Base-by-base conservation (phyloP, 2,113 vertebrate species). In the Anguilla japonica region DNA sequence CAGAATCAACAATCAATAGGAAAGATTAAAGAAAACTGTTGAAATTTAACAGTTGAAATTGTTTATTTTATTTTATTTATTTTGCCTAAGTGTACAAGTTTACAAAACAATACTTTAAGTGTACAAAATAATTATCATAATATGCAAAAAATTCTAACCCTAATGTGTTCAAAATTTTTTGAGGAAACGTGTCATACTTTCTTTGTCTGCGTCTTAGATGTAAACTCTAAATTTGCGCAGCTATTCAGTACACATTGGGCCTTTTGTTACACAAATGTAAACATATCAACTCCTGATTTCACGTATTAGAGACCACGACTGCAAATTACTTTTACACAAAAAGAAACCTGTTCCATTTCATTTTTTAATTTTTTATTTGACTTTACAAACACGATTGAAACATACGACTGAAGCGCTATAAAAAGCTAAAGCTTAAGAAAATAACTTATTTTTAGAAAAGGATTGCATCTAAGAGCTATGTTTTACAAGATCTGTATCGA, bases 341-440 rank as follows among this genome's bases (percentile, higher is more conserved):
- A n/a, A 87, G 41, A 40, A 83, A 75, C 87, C 85, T 80, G 86
- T 88, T 87, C 87, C 63, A 84, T 87, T 87, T 34, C 18, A 85
- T 90, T 91, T 90, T 91, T 89, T 87, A 88, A 87, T 91, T 93
- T 92, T 96, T 97, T 97, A 94, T 97, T 98, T 96, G 95, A 97
- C 97, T 96, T 97, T 97, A 96, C 97, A 97, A 96, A 97, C 96
- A 97, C 96, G 96, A 96, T 97, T 94, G 94, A 98, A 96, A 97
- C 97, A 96, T 96, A 96, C 97, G 95, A 96, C 96, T 18, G 95
- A 96, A 97, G 96, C 96, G 95, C 95, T 96, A 96, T 92, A 89
- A 97, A 97, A 97, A 96, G 96, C 96, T 96, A 97, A 96, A 93
- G 94, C 95, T 96, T 97, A 97, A 94, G 96, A 97, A 96, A 96